Percentiles rank a stretch among this genome's conserved stretches.
These are phyloP conservation scores for Phrynocephalus versicolor DNA, from an alignment of 2,113 vertebrate genomes.

Conservation along the genomic window DNA sequence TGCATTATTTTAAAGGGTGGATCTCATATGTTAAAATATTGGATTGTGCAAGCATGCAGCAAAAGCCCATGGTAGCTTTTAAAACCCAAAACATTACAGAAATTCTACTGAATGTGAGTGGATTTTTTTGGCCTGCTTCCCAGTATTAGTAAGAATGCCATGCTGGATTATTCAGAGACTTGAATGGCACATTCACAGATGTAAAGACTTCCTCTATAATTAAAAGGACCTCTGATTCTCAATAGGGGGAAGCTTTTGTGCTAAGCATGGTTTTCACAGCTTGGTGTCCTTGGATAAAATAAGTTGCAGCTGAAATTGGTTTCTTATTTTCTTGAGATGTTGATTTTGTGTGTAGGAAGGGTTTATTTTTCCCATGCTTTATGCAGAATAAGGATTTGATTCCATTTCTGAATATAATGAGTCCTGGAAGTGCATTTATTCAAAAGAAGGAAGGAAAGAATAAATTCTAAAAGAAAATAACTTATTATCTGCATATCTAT, in stretches of 20 bases:
- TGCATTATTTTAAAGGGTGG: not conserved
- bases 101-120: not conserved
- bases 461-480: not conserved
- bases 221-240: not conserved
- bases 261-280: not conserved
- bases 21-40: not conserved
- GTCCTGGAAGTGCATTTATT: not conserved
- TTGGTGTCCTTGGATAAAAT: not conserved
- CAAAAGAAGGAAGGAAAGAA: not conserved
- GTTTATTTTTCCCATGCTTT: not conserved
- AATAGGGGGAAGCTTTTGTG: not conserved
- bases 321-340: not conserved
- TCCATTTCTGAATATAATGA: not conserved
- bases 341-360: not conserved
- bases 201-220: slow-evolving; percentile 2
- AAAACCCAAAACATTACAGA: not conserved
- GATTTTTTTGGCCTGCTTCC: not conserved
- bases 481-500: not conserved
- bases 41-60: not conserved
- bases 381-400: not conserved
- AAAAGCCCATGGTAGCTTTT: not conserved
- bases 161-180: not conserved
- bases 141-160: not conserved
- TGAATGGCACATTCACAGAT: slow-evolving; percentile 7
- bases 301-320: not conserved